phyloP scores from a whole-genome alignment of 1,140 invertebrate species.

The Euglossa dilemma region DNA sequence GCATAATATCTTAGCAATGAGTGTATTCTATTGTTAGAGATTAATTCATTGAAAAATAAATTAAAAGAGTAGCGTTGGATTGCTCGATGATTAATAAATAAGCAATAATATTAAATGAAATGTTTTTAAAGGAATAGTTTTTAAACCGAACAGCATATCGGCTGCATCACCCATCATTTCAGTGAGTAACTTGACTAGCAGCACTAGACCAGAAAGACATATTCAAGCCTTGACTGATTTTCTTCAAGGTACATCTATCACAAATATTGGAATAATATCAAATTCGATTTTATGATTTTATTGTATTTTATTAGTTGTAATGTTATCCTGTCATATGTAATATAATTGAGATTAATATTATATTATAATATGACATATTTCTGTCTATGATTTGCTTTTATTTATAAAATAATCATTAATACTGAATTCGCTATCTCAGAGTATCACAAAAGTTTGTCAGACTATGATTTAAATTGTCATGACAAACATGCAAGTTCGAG shows the following conservation, averaged over 20 bases:
- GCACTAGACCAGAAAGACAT: conserved; percentile 48
- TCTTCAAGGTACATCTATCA: conserved; percentile 57
- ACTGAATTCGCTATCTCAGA: conserved; percentile 51
- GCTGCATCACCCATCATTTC: conserved; percentile 64
- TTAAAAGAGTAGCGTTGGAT: background rate
- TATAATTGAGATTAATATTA: no score
- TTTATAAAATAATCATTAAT: background rate
- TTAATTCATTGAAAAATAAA: background rate
- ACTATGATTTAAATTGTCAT: conserved; percentile 58
- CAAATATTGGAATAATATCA: no score
- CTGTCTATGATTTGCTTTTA: background rate
- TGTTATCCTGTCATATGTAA: no score
- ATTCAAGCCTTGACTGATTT: conserved; percentile 56
- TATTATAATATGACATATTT: background rate
- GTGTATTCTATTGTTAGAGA: no score
- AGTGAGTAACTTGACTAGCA: conserved; percentile 46
- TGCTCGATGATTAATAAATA: background rate
- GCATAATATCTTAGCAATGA: no score
- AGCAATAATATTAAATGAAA: background rate
- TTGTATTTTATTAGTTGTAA: no score
- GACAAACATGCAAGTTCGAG: background rate
- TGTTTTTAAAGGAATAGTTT: conserved; percentile 65
- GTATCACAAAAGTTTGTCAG: conserved; percentile 56
- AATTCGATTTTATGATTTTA: no score
- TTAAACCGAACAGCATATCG: conserved; percentile 64